Percentiles rank a stretch among this genome's conserved stretches.
These are phyloP conservation scores for Smutsia temminckii DNA, from an alignment of 2,797 vertebrate species.

Conservation along the genomic window DNA sequence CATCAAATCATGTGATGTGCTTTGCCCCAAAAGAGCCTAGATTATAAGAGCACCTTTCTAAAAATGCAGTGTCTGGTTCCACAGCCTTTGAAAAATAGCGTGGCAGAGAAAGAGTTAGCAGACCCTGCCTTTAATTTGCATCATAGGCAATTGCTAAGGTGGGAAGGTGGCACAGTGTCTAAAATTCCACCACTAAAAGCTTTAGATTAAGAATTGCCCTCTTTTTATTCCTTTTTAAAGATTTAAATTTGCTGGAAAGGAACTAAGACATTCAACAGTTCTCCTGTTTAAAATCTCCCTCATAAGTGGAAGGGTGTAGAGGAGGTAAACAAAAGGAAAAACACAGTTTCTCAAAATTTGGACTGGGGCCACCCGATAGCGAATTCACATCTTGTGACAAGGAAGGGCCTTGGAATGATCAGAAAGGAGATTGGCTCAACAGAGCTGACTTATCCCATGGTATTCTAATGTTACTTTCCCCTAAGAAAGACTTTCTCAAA, in stretches of 20 bases:
- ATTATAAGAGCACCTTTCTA: neutral
- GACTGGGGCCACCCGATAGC: neutral
- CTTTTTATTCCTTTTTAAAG: neutral
- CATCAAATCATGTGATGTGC: neutral
- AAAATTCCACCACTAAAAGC: neutral
- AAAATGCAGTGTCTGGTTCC: neutral
- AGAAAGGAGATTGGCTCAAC: neutral
- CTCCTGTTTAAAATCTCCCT: neutral
- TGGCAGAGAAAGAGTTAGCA: neutral
- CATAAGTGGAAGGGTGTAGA: neutral
- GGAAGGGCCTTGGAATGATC: neutral
- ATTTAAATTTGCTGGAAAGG: neutral
- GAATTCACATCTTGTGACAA: neutral
- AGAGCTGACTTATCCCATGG: neutral
- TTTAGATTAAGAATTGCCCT: neutral
- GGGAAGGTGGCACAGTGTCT: neutral
- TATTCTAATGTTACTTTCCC: neutral
- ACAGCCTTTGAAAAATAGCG: neutral
- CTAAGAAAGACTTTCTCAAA: conserved; percentile 2
- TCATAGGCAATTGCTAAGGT: neutral
- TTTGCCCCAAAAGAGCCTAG: neutral
- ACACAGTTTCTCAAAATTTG: neutral
- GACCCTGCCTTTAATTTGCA: neutral
- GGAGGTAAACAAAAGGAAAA: neutral
- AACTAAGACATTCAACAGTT: neutral